Evolutionary conservation across 2,888 invertebrate species (phyloP).

Genomic region (Andricus curvator): DNA sequence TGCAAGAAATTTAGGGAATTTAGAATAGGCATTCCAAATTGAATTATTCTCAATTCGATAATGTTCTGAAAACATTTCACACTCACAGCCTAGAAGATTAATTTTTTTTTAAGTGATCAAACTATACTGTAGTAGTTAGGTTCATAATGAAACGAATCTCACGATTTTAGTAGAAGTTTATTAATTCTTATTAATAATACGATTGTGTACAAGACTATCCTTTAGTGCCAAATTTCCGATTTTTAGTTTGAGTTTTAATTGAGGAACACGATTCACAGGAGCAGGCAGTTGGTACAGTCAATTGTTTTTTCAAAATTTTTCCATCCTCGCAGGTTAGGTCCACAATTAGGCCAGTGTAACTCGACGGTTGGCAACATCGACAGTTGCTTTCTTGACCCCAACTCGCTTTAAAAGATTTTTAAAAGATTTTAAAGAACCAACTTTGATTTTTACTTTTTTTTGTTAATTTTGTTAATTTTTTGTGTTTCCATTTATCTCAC

Average conservation of each 20-base stretch:
- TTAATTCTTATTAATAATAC: no score
- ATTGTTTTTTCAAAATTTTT: conserved; percentile 62
- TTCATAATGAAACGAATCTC: no score
- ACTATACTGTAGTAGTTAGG: no score
- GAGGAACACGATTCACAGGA: conserved; percentile 70
- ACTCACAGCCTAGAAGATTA: no score
- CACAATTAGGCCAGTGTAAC: conserved; percentile 75
- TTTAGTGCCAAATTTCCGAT: conserved; percentile 41
- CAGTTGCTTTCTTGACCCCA: conserved; percentile 70
- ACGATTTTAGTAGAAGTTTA: no score
- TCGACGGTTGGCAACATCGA: conserved; percentile 68
- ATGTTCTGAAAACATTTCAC: no score
- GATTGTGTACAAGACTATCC: not conserved
- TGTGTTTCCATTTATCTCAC: no score
- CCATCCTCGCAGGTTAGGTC: conserved; percentile 79
- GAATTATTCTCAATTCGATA: no score
- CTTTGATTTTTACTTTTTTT: not conserved
- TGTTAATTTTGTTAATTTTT: no score
- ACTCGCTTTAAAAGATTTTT: conserved; percentile 59
- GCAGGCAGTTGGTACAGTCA: conserved; percentile 74
- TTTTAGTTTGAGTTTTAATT: conserved; percentile 41
- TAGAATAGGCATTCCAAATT: no score
- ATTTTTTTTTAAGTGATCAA: no score
- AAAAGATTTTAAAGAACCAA: not conserved
- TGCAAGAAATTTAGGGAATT: no score